Percentiles rank a stretch among this genome's conserved stretches.
These are phyloP conservation scores for Girardinus metallicus DNA, from an alignment of 2,797 vertebrate species.

Conservation along the genomic window DNA sequence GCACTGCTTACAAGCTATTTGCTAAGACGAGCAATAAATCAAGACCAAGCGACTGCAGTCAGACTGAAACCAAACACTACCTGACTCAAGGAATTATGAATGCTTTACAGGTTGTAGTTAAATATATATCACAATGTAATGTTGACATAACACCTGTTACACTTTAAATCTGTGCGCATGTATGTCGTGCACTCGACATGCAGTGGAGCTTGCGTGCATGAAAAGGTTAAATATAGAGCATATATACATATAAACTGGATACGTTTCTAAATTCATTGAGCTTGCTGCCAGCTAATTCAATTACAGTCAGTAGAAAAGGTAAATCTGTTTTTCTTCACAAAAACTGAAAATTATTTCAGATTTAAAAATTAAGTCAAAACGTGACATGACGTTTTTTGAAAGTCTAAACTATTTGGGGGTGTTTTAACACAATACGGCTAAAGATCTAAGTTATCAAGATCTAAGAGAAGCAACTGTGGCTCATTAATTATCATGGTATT, in stretches of 20 bases:
- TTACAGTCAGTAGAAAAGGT: background rate
- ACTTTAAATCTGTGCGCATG: slow-evolving; percentile 16
- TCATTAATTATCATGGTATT: background rate
- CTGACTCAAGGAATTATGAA: slow-evolving; percentile 34
- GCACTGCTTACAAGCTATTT: slow-evolving; percentile 37
- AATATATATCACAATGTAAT: slow-evolving; percentile 23
- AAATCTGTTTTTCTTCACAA: background rate
- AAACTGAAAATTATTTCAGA: background rate
- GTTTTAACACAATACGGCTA: background rate
- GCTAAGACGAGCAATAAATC: slow-evolving; percentile 43
- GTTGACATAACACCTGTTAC: slow-evolving; percentile 43
- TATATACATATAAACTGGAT: background rate
- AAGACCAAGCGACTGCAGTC: slow-evolving; percentile 29
- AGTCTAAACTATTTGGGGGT: background rate
- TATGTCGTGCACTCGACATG: slow-evolving; percentile 14
- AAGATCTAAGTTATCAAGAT: background rate
- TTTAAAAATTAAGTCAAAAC: background rate
- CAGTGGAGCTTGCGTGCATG: background rate
- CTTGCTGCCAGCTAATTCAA: background rate
- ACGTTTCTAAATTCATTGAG: background rate
- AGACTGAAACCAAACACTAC: slow-evolving; percentile 16
- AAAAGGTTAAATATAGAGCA: slow-evolving; percentile 11
- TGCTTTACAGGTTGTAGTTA: slow-evolving; percentile 18
- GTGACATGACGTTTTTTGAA: background rate
- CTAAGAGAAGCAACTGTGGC: background rate